Evolutionary conservation across 2,113 vertebrate genomes (phyloP).

Genomic region (Gasterosteus nipponicus): DNA sequence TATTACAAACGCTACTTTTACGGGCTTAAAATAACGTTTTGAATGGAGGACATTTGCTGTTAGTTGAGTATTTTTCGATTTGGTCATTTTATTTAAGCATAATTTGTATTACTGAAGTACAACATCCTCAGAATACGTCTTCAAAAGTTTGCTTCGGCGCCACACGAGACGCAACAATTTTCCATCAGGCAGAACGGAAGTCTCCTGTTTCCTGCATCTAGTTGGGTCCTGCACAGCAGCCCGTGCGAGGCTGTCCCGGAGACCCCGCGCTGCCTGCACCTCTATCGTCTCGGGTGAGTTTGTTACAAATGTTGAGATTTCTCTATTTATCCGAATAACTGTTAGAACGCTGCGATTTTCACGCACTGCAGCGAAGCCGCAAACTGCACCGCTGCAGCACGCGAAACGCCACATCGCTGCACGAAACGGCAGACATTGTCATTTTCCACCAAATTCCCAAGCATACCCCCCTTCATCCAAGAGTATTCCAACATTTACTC

Average conservation of each 20-base stretch:
- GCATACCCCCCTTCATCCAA: constrained; percentile 84
- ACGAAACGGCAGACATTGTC: constrained; percentile 57
- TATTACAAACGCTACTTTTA: neutral
- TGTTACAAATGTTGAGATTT: constrained; percentile 94
- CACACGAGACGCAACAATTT: constrained; percentile 26
- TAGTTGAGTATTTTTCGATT: neutral
- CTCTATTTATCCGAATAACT: constrained; percentile 89
- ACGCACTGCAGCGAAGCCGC: constrained; percentile 78
- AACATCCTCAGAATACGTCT: neutral
- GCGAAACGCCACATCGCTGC: constrained; percentile 56
- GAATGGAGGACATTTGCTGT: neutral
- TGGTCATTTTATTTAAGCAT: neutral
- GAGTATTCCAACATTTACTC: constrained; percentile 87
- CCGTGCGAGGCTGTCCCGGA: constrained; percentile 96
- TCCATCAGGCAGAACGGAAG: constrained; percentile 75
- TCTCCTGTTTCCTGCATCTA: constrained; percentile 79
- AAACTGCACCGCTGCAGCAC: constrained; percentile 54
- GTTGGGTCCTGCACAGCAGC: constrained; percentile 91
- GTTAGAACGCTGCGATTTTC: constrained; percentile 77
- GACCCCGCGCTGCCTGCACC: constrained; percentile 97
- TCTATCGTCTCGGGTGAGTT: constrained; percentile 98
- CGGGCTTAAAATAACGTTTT: neutral
- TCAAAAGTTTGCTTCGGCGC: neutral
- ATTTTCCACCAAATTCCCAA: constrained; percentile 86
- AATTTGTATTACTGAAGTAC: neutral